phyloP scores from a whole-genome alignment of 2,888 invertebrate species.

The Drosophila multiciliata region DNA sequence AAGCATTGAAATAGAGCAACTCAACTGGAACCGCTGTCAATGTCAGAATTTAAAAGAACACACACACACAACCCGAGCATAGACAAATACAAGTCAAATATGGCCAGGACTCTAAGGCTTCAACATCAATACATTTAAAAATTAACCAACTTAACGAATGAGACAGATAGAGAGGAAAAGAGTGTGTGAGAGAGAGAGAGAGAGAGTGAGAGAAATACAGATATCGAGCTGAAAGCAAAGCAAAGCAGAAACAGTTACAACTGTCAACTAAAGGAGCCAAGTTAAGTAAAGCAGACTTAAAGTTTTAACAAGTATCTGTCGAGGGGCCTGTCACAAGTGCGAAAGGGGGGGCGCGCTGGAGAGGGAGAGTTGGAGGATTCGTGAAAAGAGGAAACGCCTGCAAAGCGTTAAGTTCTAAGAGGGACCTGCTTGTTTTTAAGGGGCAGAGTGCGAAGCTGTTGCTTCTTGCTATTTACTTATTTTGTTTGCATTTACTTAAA shows the following conservation, averaged over 20 bases:
- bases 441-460: constrained; percentile 42
- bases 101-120: constrained; percentile 54
- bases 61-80: not conserved
- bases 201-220: not conserved
- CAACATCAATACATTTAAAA: constrained; percentile 51
- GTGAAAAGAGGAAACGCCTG: constrained; percentile 23
- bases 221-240: constrained; percentile 24
- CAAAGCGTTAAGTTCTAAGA: constrained; percentile 52
- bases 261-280: constrained; percentile 76
- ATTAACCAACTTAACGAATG: constrained; percentile 36
- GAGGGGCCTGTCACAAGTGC: constrained; percentile 32
- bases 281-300: constrained; percentile 80
- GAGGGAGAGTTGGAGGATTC: not conserved
- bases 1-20: constrained; percentile 50
- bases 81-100: constrained; percentile 12
- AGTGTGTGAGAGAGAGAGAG: constrained; percentile 2
- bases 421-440: not conserved
- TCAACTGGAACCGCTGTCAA: constrained; percentile 68
- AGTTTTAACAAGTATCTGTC: constrained; percentile 76
- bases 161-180: constrained; percentile 2
- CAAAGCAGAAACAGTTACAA: constrained; percentile 72
- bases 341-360: not conserved
- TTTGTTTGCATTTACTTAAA: constrained; percentile 80
- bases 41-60: constrained; percentile 36
- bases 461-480: constrained; percentile 81